phyloP scores from a whole-genome alignment of 1,140 invertebrate species.

The Battus philenor region DNA sequence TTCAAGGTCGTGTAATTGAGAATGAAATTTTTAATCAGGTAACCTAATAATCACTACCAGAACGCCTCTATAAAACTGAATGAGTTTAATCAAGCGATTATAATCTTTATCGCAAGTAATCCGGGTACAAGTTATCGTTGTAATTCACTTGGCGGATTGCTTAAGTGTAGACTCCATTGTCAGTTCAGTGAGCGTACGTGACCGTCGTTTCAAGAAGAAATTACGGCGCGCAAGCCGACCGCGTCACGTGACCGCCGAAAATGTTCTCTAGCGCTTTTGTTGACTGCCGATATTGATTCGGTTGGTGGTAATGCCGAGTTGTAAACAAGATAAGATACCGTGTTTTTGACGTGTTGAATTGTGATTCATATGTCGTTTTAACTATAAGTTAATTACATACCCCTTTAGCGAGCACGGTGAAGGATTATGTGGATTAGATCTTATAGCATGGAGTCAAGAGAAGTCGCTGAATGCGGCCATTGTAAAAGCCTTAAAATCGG shows the following conservation, averaged over 20 bases:
- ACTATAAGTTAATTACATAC: too few species aligned
- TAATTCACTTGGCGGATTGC: not conserved
- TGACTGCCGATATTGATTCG: not conserved
- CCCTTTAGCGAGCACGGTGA: too few species aligned
- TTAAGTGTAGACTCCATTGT: constrained; percentile 1
- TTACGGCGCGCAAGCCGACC: constrained; percentile 19
- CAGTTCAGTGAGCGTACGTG: constrained; percentile 22
- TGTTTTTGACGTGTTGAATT: too few species aligned
- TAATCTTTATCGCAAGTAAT: not conserved
- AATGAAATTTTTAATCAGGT: constrained; percentile 9
- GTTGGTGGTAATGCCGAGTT: too few species aligned
- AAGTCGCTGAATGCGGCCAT: too few species aligned
- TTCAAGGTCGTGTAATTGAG: constrained; percentile 24
- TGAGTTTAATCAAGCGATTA: not conserved
- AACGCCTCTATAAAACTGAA: not conserved
- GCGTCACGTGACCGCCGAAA: constrained; percentile 15
- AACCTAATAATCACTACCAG: not conserved
- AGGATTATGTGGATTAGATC: too few species aligned
- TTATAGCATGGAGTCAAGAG: too few species aligned
- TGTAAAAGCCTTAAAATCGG: too few species aligned
- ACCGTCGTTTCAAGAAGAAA: constrained; percentile 25
- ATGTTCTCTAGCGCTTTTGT: constrained; percentile 15
- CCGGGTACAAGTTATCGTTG: not conserved
- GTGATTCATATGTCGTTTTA: too few species aligned
- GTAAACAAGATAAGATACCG: too few species aligned